Evolutionary conservation across 2,888 invertebrate genomes (phyloP), one percentile per base, ranked within the genome.

Genomic region (Lycophotia porphyrea): DNA sequence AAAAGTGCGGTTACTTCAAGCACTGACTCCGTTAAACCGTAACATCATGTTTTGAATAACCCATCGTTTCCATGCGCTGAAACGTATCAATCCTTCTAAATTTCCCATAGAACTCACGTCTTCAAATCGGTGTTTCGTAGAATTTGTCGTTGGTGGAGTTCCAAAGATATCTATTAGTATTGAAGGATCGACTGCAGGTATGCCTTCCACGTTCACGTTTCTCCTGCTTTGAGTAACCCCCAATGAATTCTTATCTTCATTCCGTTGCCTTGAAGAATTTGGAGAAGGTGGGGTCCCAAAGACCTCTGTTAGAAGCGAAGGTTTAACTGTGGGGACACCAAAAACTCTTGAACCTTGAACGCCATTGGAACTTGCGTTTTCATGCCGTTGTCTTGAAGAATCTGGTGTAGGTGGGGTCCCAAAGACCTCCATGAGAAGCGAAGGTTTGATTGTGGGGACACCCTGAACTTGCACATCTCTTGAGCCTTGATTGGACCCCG

Each of bases 81-180:
- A 24, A 55, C 36, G 21, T 21, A 3, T 34, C 34, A 80, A 58
- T 36, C 52, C n/a, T 36, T 44, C 52, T 27, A 70, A 79, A 52
- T 31, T 52, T 18, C 15, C 27, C 27, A 0, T 52, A 13, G 1
- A 76, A 88, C 93, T 91, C 82, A 94, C 94, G 27, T 92, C 89
- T 77, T 93, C 91, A 52, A 84, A 84, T 34, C 0, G 75, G 47
- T 5, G 0, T 42, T 15, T 74, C 13, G 58, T 42, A 27, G 80
- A 66, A 1, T 68, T 72, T 8, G 21, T 42, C 0, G 83, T 34
- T 2, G 91, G 76, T 0, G 92, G 90, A 0, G 88, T 90, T 0
- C 93, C 93, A 75, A 94, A 94, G 49, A 94, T 88, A 0, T 82
- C 81, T 18, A 80, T 34, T 18, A 94, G 73, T 0, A 90, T 24